Evolutionary conservation across 2,888 invertebrate genomes (phyloP), one percentile per base, ranked within the genome.

Genomic region (Encarsia formosa): DNA sequence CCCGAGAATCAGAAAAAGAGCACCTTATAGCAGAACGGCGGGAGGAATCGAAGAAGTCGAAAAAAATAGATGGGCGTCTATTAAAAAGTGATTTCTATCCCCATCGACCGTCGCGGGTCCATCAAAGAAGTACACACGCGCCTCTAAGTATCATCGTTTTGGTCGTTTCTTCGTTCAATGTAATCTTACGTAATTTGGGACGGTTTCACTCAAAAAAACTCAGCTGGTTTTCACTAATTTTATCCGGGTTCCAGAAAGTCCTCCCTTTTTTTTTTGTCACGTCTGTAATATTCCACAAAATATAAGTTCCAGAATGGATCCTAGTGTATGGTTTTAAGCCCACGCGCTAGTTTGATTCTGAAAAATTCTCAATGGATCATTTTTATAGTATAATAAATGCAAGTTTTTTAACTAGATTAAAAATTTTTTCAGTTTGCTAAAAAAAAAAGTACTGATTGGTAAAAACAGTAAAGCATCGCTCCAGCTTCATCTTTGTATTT

Each of bases 71-170:
- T 54, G 57, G 53, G 50, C 60, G 59, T 54, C 62, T 66, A 70
- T 72, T 71, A 72, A 72, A 72, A 73, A 69, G 63, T 63, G 68
- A 73, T 73, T 71, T 73, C 61, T 63, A 60, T 20, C 39, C 43
- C 56, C 56, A 50, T 52, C 49, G 31, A 16, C n/a, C 39, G 48
- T 45, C 39, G 44, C 9, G n/a, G n/a, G n/a, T n/a, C n/a, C 49
- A 50, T 54, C 54, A 50, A 49, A 54, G 54, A 35, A 15, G n/a
- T 37, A 39, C 43, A 29, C 52, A 4, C n/a, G 15, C 23, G 15
- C 23, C 16, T n/a, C n/a, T n/a, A n/a, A n/a, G 31, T 31, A 35
- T 20, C 22, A 18, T 23, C 18, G 41, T 13, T 38, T 19, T 16
- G 5, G 31, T 57, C 52, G 49, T 41, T 40, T 58, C 5, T 26